Evolutionary conservation across 2,113 vertebrate genomes (phyloP).

Genomic region (Arothron firmamentum): DNA sequence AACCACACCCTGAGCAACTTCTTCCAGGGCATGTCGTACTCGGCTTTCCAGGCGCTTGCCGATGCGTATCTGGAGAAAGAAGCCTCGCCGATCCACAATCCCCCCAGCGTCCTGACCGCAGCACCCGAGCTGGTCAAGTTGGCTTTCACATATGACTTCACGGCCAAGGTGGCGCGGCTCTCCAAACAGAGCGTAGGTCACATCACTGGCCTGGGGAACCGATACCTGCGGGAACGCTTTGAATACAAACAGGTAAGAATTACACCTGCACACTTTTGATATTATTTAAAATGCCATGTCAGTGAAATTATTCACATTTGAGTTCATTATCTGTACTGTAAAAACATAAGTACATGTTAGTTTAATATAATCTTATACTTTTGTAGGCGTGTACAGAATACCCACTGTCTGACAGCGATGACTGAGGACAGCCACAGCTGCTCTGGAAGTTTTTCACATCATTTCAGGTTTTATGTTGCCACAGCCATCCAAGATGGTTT

Average conservation of each 20-base stretch:
- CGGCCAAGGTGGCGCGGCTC: conserved; percentile 73
- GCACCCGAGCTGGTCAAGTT: conserved; percentile 75
- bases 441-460: neutral
- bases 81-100: conserved; percentile 11
- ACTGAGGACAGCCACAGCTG: conserved; percentile 10
- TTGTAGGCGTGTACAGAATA: conserved; percentile 56
- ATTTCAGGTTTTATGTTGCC: neutral
- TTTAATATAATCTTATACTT: conserved; percentile 4
- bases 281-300: neutral
- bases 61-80: conserved; percentile 74
- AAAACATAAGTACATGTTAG: neutral
- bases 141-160: conserved; percentile 79
- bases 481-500: neutral
- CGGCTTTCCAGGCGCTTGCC: conserved; percentile 80
- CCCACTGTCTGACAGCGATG: conserved; percentile 47
- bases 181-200: conserved; percentile 73
- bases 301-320: neutral
- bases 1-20: conserved; percentile 69
- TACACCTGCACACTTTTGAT: neutral
- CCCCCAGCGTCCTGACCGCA: conserved; percentile 32
- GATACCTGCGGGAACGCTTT: conserved; percentile 75
- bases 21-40: conserved; percentile 78
- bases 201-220: conserved; percentile 80
- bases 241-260: conserved; percentile 60
- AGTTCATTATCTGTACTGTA: neutral